A percentile compares a stretch with the other conserved stretches of the same genome.
These are phyloP conservation scores for Centropristis striata DNA, from an alignment of 2,113 vertebrate genomes.

Conservation along the genomic window DNA sequence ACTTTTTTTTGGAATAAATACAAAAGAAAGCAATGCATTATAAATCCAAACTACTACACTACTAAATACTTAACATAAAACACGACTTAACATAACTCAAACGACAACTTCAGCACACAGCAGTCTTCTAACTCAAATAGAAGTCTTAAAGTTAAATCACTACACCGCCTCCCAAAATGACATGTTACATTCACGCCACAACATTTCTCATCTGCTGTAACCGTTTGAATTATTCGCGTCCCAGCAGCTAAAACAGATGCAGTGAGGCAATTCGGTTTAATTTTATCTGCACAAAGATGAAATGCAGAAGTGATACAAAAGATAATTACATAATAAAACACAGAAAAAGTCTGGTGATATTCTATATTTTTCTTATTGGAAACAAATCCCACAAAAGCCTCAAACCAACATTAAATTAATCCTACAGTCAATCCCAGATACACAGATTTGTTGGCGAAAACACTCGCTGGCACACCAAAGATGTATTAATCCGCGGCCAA, in stretches of 20 bases:
- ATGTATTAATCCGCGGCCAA: neutral
- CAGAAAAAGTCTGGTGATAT: neutral
- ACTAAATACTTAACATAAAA: neutral
- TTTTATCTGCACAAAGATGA: neutral
- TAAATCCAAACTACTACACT: neutral
- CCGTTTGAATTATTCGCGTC: neutral
- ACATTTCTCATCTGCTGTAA: neutral
- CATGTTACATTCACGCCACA: neutral
- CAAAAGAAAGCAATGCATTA: neutral
- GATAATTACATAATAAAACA: neutral
- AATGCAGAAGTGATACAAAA: neutral
- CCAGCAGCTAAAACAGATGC: neutral
- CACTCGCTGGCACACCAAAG: neutral
- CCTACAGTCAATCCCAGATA: neutral
- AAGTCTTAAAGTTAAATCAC: conserved; percentile 5
- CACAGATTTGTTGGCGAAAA: neutral
- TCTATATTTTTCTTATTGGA: neutral
- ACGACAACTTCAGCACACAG: neutral
- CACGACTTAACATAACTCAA: too few relatives aligned
- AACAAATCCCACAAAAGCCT: neutral
- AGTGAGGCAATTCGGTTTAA: neutral
- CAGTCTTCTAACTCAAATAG: neutral
- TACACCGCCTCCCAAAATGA: neutral
- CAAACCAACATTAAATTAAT: neutral
- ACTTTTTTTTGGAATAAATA: neutral